These are phyloP conservation scores for Apodemus agrarius DNA, from an alignment of 2,797 vertebrate species.

Conservation along the genomic window DNA sequence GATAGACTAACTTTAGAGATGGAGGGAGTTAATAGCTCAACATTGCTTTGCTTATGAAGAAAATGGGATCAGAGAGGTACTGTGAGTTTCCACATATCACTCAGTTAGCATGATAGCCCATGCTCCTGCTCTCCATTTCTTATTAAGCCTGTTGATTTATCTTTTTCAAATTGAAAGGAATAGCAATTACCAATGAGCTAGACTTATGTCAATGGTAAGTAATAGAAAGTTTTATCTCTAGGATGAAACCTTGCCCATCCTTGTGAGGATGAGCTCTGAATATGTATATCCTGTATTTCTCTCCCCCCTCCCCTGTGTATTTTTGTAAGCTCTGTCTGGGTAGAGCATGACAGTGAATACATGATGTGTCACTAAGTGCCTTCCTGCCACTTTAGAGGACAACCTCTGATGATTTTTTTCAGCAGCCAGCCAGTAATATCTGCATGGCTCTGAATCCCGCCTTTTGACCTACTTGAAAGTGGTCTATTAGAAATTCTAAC, in stretches of 20 bases:
- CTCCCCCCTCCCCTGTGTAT: not conserved
- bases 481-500: slow-evolving; percentile 29
- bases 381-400: slow-evolving; percentile 34
- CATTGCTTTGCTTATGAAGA: slow-evolving; percentile 33
- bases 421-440: not conserved
- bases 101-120: not conserved
- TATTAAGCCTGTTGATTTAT: not conserved
- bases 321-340: slow-evolving; percentile 15
- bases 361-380: not conserved
- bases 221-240: slow-evolving; percentile 11
- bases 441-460: slow-evolving; percentile 39
- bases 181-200: slow-evolving; percentile 11
- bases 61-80: not conserved
- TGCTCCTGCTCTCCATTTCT: not conserved
- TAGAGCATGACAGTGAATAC: not conserved
- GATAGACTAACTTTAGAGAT: not conserved
- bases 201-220: not conserved
- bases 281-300: slow-evolving; percentile 24
- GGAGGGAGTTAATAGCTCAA: not conserved
- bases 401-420: slow-evolving; percentile 39
- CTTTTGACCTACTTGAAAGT: not conserved
- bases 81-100: not conserved
- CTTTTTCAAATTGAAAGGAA: not conserved
- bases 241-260: not conserved
- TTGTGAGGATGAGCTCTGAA: slow-evolving; percentile 7